Percentiles rank a stretch among this genome's conserved stretches.
Conservation (phyloP, 2,113 vertebrate genomes). For the Paracyprichromis sp. region DNA sequence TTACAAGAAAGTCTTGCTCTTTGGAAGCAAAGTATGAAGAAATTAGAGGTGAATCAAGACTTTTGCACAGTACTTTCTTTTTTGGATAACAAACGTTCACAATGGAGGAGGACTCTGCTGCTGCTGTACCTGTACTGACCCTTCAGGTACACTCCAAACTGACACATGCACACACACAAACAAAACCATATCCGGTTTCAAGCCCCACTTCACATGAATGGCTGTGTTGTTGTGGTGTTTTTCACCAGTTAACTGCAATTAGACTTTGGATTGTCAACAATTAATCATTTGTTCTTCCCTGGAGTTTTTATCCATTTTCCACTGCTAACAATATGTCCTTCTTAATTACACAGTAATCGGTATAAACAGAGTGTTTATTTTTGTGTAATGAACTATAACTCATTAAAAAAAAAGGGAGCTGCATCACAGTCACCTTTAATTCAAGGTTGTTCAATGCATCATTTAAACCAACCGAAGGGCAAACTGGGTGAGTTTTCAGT, state of each 20-base stretch:
- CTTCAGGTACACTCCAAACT: constrained; percentile 4
- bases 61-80: not conserved
- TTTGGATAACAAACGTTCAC: not conserved
- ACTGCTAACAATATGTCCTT: constrained; percentile 42
- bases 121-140: not conserved
- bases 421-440: not conserved
- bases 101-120: not conserved
- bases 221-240: not conserved
- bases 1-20: not conserved
- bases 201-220: not conserved
- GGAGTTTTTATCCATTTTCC: constrained; percentile 19
- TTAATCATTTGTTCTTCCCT: constrained; percentile 33
- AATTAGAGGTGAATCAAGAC: accelerated
- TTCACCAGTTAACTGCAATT: constrained; percentile 37
- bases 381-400: constrained; percentile 48
- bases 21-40: accelerated
- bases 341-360: constrained; percentile 47
- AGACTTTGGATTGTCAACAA: constrained; percentile 38
- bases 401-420: not conserved
- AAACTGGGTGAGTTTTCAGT: not conserved
- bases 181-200: not conserved
- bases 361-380: constrained; percentile 45
- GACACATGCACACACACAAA: not conserved
- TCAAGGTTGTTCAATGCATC: not conserved
- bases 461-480: not conserved